Base-by-base conservation (phyloP, 2,797 vertebrate genomes). In the Artibeus jamaicensis region DNA sequence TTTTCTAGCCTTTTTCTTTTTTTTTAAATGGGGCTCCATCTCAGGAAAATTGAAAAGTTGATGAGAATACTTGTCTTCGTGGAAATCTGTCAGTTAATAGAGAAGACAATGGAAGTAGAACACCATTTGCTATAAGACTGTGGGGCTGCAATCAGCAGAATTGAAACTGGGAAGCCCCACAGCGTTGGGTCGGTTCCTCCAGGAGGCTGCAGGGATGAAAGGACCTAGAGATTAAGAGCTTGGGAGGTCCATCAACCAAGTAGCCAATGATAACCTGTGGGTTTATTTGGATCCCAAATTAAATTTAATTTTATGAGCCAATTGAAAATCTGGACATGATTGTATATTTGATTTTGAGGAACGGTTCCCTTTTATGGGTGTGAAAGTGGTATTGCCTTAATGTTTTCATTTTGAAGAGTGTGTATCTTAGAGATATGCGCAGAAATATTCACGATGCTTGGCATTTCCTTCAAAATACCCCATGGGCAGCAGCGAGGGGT, bases 401-500 rank as follows among this genome's bases (percentile, higher is more conserved):
- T 22, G 12, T 14, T 53, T 67, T 81, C 57, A 59, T 59, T 85
- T 2, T n/a, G 29, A 86, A 87, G 85, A 26, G 9, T 8, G 39
- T 18, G 2, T 8, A 2, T 86, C 62, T 67, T 12, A 91, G 48
- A 86, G 65, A 85, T 6, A 8, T 9, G 32, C 16, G n/a, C 0
- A 1, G 55, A 24, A 29, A 22, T 55, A 22, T 18, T 48, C n/a
- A 12, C 0, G 21, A 22, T 6, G 18, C 24, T 50, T 24, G 48
- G 7, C 62, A 11, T 67, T 50, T 90, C 62, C 73, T 93, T 26
- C 77, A 22, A 50, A 53, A 57, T 62, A 62, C 65, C 4, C 39
- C 21, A 0, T 0, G 4, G 29, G 42, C 0, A 0, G 22, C 59
- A 34, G 39, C 24, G 1, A 29, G 19, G 34, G 10, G 5, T 9